A percentile compares a stretch with the other conserved stretches of the same genome.
Evolutionary conservation across 2,113 vertebrate genomes (phyloP).

Genomic region (Regulus satrapa): DNA sequence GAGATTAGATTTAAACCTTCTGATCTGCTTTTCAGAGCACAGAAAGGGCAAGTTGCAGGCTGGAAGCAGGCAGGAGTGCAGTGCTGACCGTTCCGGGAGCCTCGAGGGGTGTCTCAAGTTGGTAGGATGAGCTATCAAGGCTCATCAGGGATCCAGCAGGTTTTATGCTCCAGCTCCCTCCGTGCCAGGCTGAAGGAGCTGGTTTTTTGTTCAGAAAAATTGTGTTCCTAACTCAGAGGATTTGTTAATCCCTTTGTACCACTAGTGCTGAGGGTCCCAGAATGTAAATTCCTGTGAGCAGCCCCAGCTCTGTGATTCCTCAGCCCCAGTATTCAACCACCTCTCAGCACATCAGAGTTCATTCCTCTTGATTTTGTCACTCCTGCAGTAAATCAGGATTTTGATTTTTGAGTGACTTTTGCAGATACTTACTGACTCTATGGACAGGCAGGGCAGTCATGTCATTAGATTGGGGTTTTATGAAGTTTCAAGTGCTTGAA

Average conservation of each 20-base stretch:
- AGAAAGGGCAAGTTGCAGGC: not conserved
- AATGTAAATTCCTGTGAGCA: not conserved
- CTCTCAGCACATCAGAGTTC: not conserved
- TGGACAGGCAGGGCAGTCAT: not conserved
- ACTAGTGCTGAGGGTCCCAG: not conserved
- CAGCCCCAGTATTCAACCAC: not conserved
- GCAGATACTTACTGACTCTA: not conserved
- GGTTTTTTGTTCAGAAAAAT: not conserved
- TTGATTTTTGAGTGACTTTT: not conserved
- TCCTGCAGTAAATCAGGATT: not conserved
- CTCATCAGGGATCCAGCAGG: not conserved
- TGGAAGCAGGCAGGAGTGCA: not conserved
- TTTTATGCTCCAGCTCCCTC: not conserved
- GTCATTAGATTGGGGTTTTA: not conserved
- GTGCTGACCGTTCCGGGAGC: not conserved
- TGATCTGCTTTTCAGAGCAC: constrained; percentile 23
- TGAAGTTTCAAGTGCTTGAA: not conserved
- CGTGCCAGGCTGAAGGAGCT: not conserved
- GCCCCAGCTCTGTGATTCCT: not conserved
- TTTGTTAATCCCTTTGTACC: not conserved
- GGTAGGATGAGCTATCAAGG: not conserved
- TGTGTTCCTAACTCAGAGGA: not conserved
- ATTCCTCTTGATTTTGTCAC: not conserved
- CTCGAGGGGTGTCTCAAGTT: not conserved
- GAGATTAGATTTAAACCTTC: not conserved